Evolutionary conservation across 2,797 vertebrate species (phyloP), one percentile per base, ranked within the genome.

Genomic region (Ctenopoma kingsleyae): DNA sequence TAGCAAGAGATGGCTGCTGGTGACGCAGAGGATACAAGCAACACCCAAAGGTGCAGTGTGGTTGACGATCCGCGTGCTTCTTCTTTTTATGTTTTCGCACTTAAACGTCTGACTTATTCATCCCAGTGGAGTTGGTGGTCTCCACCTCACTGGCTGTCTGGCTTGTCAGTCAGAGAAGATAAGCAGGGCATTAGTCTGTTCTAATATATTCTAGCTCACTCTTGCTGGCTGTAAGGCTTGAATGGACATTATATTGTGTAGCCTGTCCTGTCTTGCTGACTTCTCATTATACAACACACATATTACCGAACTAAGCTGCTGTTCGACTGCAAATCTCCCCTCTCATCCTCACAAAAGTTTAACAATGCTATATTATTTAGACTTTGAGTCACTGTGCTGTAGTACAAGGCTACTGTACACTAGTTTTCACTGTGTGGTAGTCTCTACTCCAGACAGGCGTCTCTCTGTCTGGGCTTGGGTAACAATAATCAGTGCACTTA

Each of bases 151-250:
- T 78, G 57, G 30, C 61, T 59, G 67, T 40, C 68, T 49, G 67
- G 27, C 85, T 62, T 75, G 64, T 79, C 76, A 82, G 80, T 83
- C 70, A 81, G 60, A 80, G 27, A 25, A 80, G 83, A 90, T 87
- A 86, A 88, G 80, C 71, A 67, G 57, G 12, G 55, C 83, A 84
- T 78, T 71, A 74, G 71, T 90, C 78, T 68, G 67, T 81, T 87
- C 56, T 82, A 74, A 87, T 75, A 67, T 73, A 74, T 76, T 82
- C 57, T 5, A 16, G 19, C 38, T 55, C 20, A 20, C 51, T 30
- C 54, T 58, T 61, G 59, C 69, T 56, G 61, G 13, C 71, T 81
- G 43, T 25, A 11, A 53, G 67, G 32, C 62, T 70, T 46, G 10
- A 56, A 70, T 71, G 20, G 71, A 51, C 38, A 16, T 4, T 16